Conservation (phyloP, 23 tunicate genomes). For the Ciona savignyi region DNA sequence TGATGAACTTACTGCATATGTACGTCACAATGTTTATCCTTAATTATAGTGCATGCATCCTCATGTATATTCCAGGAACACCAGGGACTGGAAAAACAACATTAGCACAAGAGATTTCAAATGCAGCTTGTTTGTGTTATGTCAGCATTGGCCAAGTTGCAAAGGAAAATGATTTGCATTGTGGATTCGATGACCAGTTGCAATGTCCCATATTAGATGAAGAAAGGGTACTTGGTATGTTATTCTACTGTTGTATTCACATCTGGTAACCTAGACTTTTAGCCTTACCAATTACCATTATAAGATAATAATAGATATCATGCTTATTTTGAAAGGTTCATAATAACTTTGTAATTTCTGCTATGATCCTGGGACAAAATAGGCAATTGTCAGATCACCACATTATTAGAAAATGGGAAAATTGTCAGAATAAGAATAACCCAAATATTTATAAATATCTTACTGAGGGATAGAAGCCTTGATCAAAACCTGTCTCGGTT, state of each 20-base stretch:
- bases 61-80: conserved; percentile 73
- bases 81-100: conserved; percentile 96
- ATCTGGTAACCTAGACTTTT: too few species aligned
- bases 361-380: too few species aligned
- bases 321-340: too few species aligned
- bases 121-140: conserved; percentile 7
- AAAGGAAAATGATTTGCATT: conserved; percentile 62
- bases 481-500: too few species aligned
- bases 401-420: neutral
- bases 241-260: too few species aligned
- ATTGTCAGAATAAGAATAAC: neutral
- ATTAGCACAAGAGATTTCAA: conserved; percentile 64
- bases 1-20: too few species aligned
- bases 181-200: conserved; percentile 67
- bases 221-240: conserved; percentile 73
- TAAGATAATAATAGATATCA: too few species aligned
- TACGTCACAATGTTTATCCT: too few species aligned
- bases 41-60: too few species aligned
- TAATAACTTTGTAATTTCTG: too few species aligned
- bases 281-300: too few species aligned
- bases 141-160: conserved; percentile 77
- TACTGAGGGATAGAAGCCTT: neutral
- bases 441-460: neutral
- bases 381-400: too few species aligned
- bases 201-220: conserved; percentile 90